These are phyloP conservation scores for Rhinichthys klamathensis DNA, from an alignment of 2,113 vertebrate genomes.

Conservation along the genomic window DNA sequence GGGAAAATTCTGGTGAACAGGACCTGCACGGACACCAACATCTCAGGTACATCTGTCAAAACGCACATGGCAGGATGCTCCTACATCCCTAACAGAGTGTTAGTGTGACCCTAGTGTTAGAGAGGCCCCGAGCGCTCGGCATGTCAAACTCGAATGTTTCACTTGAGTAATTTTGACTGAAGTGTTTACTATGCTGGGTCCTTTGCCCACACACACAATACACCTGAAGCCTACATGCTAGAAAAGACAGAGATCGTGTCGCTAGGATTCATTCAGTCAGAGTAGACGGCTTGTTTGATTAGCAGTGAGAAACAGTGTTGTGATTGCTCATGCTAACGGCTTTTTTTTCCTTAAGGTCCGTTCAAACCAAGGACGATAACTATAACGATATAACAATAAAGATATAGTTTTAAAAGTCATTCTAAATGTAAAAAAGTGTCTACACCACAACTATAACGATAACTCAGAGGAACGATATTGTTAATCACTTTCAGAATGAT, in stretches of 20 bases:
- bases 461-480: no score
- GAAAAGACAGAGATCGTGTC: neutral
- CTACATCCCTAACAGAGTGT: conserved; percentile 2
- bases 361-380: no score
- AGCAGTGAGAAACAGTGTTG: neutral
- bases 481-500: no score
- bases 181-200: conserved; percentile 44
- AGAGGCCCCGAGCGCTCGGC: neutral
- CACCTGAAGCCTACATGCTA: neutral
- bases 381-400: no score
- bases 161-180: conserved; percentile 46
- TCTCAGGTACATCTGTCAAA: conserved; percentile 72
- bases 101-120: neutral
- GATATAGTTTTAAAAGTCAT: no score
- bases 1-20: conserved; percentile 83
- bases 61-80: neutral
- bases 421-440: no score
- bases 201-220: conserved; percentile 11
- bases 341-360: no score
- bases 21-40: conserved; percentile 79
- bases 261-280: neutral
- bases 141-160: conserved; percentile 20
- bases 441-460: no score
- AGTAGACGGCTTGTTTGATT: neutral
- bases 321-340: no score